Percentiles rank a stretch among this genome's conserved stretches.
Evolutionary conservation across 2,888 invertebrate genomes (phyloP).

Genomic region (Pharmacophagus antenor): DNA sequence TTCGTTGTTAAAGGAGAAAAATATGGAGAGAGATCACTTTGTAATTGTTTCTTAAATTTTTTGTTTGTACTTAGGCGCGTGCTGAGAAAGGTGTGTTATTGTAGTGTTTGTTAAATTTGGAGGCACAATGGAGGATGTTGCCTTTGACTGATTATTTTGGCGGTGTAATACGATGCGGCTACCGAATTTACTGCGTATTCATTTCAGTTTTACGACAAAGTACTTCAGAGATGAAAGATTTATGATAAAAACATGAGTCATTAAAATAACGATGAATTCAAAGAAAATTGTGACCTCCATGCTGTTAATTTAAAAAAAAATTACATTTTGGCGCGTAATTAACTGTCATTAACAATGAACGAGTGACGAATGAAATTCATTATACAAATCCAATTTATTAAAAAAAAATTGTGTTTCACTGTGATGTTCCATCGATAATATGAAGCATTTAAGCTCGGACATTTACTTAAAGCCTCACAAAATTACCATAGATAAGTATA

Average conservation of each 20-base stretch:
- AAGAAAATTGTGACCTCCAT: too few relatives aligned
- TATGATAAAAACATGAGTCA: background rate
- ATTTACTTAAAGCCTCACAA: too few relatives aligned
- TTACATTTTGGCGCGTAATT: too few relatives aligned
- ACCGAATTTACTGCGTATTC: conserved; percentile 27
- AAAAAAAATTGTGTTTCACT: too few relatives aligned
- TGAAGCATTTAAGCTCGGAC: too few relatives aligned
- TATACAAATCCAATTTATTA: too few relatives aligned
- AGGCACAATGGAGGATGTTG: conserved; percentile 38
- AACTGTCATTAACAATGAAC: too few relatives aligned
- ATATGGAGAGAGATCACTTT: conserved; percentile 16
- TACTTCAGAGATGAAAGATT: background rate
- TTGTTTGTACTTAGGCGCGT: conserved; percentile 43
- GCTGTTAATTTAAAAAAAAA: too few relatives aligned
- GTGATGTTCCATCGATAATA: too few relatives aligned
- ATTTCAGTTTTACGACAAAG: background rate
- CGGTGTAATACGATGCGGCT: conserved; percentile 31
- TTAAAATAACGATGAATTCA: too few relatives aligned
- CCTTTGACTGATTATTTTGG: conserved; percentile 33
- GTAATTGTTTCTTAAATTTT: conserved; percentile 25
- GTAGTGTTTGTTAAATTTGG: conserved; percentile 40
- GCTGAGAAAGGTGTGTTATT: conserved; percentile 37
- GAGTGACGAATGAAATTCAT: too few relatives aligned
- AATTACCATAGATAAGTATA: too few relatives aligned
- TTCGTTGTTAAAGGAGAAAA: conserved; percentile 12